These are phyloP conservation scores for Allophyes oxyacanthae DNA, from an alignment of 2,888 invertebrate genomes.

Conservation along the genomic window DNA sequence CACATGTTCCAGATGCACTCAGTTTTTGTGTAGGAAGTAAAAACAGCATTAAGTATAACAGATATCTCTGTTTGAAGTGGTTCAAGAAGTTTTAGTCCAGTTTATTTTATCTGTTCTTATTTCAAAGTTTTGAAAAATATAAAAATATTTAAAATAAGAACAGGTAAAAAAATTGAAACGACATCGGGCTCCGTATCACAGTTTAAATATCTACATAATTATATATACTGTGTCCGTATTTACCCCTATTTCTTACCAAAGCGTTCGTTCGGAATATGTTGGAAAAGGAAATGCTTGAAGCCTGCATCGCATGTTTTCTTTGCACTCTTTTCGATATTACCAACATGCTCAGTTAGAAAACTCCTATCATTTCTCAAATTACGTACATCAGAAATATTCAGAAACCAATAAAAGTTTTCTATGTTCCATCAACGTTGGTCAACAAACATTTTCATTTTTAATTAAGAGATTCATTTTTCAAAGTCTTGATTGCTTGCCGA, in stretches of 20 bases:
- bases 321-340: not conserved
- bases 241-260: too few relatives aligned
- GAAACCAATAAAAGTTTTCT: not conserved
- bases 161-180: slow-evolving; percentile 1
- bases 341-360: not conserved
- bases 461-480: slow-evolving; percentile 76
- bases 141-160: slow-evolving; percentile 17
- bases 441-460: slow-evolving; percentile 64
- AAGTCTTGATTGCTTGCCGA: slow-evolving; percentile 73
- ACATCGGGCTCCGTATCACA: not conserved
- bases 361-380: too few relatives aligned
- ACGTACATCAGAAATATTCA: too few relatives aligned
- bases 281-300: too few relatives aligned
- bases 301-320: too few relatives aligned
- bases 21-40: slow-evolving; percentile 3
- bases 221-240: too few relatives aligned
- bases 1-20: slow-evolving; percentile 6
- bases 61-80: slow-evolving; percentile 9
- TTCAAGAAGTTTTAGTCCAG: slow-evolving; percentile 13
- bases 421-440: slow-evolving; percentile 1
- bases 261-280: too few relatives aligned
- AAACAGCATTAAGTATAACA: slow-evolving; percentile 3
- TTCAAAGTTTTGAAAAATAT: too few relatives aligned
- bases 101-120: slow-evolving; percentile 10
- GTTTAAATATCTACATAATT: too few relatives aligned